Evolutionary conservation across 2,888 invertebrate species (phyloP).

Genomic region (Tuta absoluta): DNA sequence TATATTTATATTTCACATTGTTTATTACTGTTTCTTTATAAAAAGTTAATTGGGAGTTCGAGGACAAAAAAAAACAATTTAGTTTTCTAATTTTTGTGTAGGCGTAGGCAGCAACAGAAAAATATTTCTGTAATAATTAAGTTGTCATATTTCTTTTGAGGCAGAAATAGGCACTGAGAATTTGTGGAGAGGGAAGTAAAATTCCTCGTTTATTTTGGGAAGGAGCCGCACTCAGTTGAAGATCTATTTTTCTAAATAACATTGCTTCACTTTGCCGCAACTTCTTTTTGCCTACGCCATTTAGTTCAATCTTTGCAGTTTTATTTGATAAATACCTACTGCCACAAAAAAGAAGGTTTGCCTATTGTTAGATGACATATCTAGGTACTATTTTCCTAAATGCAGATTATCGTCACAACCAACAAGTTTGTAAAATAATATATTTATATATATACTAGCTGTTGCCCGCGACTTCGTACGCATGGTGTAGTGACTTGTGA

Average conservation of each 20-base stretch:
- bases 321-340: background rate
- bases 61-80: no score
- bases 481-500: no score
- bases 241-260: slow-evolving; percentile 4
- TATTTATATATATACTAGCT: no score
- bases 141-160: background rate
- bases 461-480: no score
- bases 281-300: background rate
- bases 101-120: background rate
- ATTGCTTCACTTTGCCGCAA: background rate
- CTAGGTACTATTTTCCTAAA: no score
- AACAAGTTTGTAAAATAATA: no score
- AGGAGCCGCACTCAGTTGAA: background rate
- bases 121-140: background rate
- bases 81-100: no score
- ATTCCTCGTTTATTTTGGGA: slow-evolving; percentile 6
- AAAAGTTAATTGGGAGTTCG: no score
- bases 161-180: background rate
- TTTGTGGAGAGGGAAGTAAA: slow-evolving; percentile 25
- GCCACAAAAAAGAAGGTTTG: background rate
- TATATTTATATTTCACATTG: no score
- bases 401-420: no score
- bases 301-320: background rate
- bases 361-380: background rate
- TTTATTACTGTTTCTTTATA: no score